These are phyloP conservation scores for Alaudala cheleensis DNA, from an alignment of 2,113 vertebrate species.

Conservation along the genomic window DNA sequence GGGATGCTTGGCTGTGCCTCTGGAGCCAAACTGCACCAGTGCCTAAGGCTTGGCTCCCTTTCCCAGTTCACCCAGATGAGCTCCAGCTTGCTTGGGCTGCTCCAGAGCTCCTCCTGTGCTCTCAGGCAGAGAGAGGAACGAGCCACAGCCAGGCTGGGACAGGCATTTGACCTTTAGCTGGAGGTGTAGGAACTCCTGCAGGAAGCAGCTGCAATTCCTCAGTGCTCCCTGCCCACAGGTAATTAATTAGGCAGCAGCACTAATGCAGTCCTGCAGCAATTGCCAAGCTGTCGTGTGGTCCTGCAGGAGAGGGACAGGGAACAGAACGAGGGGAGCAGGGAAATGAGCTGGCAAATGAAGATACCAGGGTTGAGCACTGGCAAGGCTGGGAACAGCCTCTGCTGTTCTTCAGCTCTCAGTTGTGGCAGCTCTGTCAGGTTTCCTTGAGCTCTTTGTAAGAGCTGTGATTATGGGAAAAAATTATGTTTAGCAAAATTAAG, in stretches of 20 bases:
- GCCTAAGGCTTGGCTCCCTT: no score
- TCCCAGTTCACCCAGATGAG: not conserved
- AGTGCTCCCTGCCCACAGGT: not conserved
- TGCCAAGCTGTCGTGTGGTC: not conserved
- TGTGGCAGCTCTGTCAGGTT: not conserved
- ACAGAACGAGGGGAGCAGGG: not conserved
- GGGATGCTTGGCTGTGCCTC: not conserved
- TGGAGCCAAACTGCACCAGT: not conserved
- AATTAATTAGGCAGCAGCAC: not conserved
- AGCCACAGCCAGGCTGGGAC: not conserved
- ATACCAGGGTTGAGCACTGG: not conserved
- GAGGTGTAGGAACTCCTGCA: not conserved
- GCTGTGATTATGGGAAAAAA: not conserved
- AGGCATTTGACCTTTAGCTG: slow-evolving; percentile 7
- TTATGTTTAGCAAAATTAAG: not conserved
- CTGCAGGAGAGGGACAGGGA: not conserved
- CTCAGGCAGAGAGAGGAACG: accelerated
- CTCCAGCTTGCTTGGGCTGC: not conserved
- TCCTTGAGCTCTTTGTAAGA: not conserved
- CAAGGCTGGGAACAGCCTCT: not conserved
- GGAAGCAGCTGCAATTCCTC: not conserved
- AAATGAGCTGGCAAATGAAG: not conserved
- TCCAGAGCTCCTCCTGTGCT: not conserved
- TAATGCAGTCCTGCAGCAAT: not conserved
- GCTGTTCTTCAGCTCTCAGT: not conserved